phyloP scores from a whole-genome alignment of 2,113 vertebrate species.

The Brachyistius frenatus region DNA sequence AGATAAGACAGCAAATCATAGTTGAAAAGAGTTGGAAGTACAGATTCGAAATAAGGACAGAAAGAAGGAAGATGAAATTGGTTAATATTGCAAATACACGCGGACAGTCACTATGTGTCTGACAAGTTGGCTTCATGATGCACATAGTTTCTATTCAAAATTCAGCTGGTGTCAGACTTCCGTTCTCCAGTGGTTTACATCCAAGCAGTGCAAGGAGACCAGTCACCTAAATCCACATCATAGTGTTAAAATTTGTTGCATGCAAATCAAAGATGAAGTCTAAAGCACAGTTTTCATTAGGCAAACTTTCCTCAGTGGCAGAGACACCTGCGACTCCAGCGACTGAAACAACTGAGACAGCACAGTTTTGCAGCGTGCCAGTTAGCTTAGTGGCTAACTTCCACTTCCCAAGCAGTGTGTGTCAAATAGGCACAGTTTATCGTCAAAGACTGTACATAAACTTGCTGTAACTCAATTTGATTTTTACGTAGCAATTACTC shows the following conservation, averaged over 20 bases:
- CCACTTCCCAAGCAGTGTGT: not conserved
- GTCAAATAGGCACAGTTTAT: not conserved
- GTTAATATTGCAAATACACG: conserved; percentile 31
- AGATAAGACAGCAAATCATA: not conserved
- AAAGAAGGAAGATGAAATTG: not conserved
- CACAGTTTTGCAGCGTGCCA: not conserved
- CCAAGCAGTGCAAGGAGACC: conserved; percentile 2
- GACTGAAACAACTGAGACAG: not conserved
- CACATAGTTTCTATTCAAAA: conserved; percentile 20
- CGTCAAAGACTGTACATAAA: not conserved
- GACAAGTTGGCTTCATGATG: conserved; percentile 24
- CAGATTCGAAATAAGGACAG: not conserved
- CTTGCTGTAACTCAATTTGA: not conserved
- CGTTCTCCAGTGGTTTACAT: not conserved
- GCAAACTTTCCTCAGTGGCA: conserved; percentile 31
- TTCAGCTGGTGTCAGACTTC: conserved; percentile 11
- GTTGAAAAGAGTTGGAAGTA: not conserved
- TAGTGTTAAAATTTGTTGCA: conserved; percentile 19
- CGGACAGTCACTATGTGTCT: not conserved
- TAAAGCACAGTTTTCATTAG: not conserved
- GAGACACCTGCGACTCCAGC: not conserved
- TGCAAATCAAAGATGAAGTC: conserved; percentile 24
- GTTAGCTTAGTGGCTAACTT: not conserved
- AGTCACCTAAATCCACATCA: not conserved
- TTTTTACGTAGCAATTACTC: not conserved